Base-by-base conservation (phyloP, 2,888 invertebrate species). In the Rhagonycha lutea region DNA sequence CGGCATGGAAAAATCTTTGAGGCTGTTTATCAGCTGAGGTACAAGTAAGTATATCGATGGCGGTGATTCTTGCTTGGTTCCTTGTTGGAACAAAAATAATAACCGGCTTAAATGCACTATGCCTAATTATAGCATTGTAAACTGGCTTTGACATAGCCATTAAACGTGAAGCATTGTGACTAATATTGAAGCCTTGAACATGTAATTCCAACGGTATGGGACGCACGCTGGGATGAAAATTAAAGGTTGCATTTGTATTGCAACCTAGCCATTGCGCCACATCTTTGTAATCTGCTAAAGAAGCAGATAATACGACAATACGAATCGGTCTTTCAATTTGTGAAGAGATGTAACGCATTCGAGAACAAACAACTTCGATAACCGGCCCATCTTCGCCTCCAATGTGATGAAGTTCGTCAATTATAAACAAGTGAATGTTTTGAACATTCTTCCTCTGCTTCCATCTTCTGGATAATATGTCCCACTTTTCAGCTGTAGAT, bases 391-490 rank as follows among this genome's bases (percentile, higher is more conserved):
- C 96, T 82, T 95, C 95, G 0, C 96, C 96, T 0, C 96, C 96
- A 71, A 96, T 91, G 77, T 96, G 88, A 84, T 99, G 98, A 24
- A 99, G 89, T 82, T 99, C 99, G 85, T 99, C 99, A 14, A 97
- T 97, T 77, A 99, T 96, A 87, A 99, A 98, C 14, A 99, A 90
- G 77, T 97, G 96, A 9, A 99, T 94, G 84, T 97, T 98, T 85
- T 99, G 99, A 0, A 99, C 98, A 86, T 98, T 98, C 88, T 99
- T 99, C 32, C 99, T 91, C 84, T 99, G 99, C 84, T 99, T 99
- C 99, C 99, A 99, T 79, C 99, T 91, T 73, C 99, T 91, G 0
- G 99, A 99, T 3, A 99, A 89, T 4, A 99, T 97, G 86, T 99
- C 99, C 99, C 99, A 99, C 83, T 98, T 98, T 85, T 99, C 98